Conservation (phyloP, 2,797 vertebrate species). For the Allobates femoralis region DNA sequence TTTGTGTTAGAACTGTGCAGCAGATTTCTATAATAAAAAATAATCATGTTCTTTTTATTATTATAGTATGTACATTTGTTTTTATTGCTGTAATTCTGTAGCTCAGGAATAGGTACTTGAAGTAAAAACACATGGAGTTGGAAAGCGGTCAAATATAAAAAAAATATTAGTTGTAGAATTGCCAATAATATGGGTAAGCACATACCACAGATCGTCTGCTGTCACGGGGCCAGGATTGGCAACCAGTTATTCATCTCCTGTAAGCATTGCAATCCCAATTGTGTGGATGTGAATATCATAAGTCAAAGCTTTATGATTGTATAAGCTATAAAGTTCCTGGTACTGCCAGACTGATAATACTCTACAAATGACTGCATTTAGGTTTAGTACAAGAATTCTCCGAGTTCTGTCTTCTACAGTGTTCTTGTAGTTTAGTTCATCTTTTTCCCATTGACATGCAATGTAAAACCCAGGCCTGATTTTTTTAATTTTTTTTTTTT, state of each 20-base stretch:
- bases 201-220: constrained; percentile 12
- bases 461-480: too few relatives aligned
- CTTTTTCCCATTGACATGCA: too few relatives aligned
- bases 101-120: not conserved
- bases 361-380: not conserved
- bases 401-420: not conserved
- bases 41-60: too few relatives aligned
- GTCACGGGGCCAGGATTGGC: constrained; percentile 5
- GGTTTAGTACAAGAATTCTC: not conserved
- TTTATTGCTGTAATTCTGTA: not conserved
- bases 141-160: constrained; percentile 14
- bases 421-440: not conserved
- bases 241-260: constrained; percentile 40
- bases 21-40: too few relatives aligned
- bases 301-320: constrained; percentile 10
- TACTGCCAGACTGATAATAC: constrained; percentile 19
- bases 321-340: constrained; percentile 2
- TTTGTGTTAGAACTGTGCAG: too few relatives aligned
- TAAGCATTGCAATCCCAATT: not conserved
- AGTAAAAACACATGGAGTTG: constrained; percentile 39
- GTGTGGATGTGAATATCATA: constrained; percentile 2
- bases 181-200: not conserved
- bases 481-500: too few relatives aligned
- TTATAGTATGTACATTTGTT: not conserved
- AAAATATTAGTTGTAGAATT: constrained; percentile 32